Evolutionary conservation across 2,113 vertebrate genomes (phyloP).

Genomic region (Perca flavescens): DNA sequence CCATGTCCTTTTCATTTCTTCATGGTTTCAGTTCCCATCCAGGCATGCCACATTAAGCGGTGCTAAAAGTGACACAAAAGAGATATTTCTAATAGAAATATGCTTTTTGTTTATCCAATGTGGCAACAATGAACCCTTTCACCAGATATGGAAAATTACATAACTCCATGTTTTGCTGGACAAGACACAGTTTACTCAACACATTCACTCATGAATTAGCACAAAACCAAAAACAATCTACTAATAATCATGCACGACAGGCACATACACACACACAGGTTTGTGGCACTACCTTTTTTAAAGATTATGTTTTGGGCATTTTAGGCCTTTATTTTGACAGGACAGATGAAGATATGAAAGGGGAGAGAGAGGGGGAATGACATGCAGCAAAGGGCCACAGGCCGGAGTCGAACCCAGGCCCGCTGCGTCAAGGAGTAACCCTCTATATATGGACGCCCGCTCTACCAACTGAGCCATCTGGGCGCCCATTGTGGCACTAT

Average conservation of each 20-base stretch:
- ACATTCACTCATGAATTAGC: slow-evolving; percentile 50
- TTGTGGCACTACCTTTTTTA: too few species aligned
- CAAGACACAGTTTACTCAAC: slow-evolving; percentile 58
- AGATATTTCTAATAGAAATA: slow-evolving; percentile 54
- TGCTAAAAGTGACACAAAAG: slow-evolving; percentile 41
- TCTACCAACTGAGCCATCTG: too few species aligned
- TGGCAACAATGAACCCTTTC: slow-evolving; percentile 72
- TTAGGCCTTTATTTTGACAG: too few species aligned
- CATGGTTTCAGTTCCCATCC: slow-evolving; percentile 39
- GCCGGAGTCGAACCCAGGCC: too few species aligned
- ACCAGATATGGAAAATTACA: slow-evolving; percentile 65
- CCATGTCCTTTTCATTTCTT: slow-evolving; percentile 10
- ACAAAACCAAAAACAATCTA: slow-evolving; percentile 26
- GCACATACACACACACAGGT: neutral
- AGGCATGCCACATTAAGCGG: slow-evolving; percentile 2
- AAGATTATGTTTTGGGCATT: too few species aligned
- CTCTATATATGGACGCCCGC: too few species aligned
- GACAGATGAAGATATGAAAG: too few species aligned
- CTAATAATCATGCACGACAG: slow-evolving; percentile 21
- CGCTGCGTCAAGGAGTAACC: too few species aligned
- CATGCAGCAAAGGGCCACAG: too few species aligned
- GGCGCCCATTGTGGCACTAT: too few species aligned
- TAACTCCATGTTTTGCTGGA: slow-evolving; percentile 55
- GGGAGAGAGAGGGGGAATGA: too few species aligned
- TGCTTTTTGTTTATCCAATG: slow-evolving; percentile 42